Conservation (phyloP, 2,888 invertebrate species). For the Ennomos erosarius region DNA sequence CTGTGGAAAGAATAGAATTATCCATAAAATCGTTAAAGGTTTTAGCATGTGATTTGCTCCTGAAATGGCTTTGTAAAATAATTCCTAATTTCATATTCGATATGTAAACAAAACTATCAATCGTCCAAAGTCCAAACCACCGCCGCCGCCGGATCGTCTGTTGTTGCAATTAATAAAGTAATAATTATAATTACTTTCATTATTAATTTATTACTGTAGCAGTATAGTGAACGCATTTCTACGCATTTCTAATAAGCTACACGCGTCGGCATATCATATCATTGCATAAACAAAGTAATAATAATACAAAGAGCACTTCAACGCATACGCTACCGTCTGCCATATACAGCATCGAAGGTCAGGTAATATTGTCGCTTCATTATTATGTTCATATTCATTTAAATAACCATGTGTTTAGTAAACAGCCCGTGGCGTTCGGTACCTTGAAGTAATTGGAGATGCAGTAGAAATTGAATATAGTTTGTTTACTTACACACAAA, state of each 20-base stretch:
- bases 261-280: slow-evolving; percentile 28
- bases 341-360: slow-evolving; percentile 24
- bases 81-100: background rate
- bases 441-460: too few relatives aligned
- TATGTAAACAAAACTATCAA: slow-evolving; percentile 4
- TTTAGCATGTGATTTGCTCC: too few relatives aligned
- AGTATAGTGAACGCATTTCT: too few relatives aligned
- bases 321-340: slow-evolving; percentile 10
- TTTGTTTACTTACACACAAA: too few relatives aligned
- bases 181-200: slow-evolving; percentile 21
- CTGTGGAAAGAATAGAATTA: too few relatives aligned
- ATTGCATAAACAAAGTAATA: slow-evolving; percentile 35
- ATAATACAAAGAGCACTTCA: slow-evolving; percentile 29
- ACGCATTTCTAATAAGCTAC: background rate
- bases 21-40: too few relatives aligned
- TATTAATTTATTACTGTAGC: slow-evolving; percentile 26
- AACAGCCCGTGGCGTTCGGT: too few relatives aligned
- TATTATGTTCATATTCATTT: slow-evolving; percentile 13
- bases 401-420: slow-evolving; percentile 8
- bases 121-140: slow-evolving; percentile 1
- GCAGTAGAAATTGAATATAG: too few relatives aligned
- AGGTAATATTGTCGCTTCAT: slow-evolving; percentile 10
- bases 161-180: slow-evolving; percentile 20
- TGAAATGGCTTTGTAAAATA: too few relatives aligned
- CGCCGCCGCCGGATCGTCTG: background rate